phyloP scores from a whole-genome alignment of 1,140 invertebrate genomes.

The Penaeus japonicus region DNA sequence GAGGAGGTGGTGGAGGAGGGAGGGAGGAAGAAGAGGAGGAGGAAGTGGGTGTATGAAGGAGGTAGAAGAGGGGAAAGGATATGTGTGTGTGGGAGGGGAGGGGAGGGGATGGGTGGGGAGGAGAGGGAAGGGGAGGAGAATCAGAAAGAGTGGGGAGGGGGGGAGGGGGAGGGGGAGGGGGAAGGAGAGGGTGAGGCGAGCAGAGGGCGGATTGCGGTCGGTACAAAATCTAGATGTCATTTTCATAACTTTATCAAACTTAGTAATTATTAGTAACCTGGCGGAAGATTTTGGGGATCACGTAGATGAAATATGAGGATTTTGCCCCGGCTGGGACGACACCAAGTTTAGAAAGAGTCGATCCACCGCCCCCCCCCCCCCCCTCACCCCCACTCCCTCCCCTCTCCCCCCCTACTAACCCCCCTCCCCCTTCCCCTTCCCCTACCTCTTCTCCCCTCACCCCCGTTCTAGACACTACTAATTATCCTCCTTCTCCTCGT shows the following conservation, averaged over 20 bases:
- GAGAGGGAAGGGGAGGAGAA: neutral
- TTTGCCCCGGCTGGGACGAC: neutral
- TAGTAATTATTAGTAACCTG: conserved; percentile 54
- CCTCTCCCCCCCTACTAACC: neutral
- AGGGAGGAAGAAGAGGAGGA: neutral
- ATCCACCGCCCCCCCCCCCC: neutral
- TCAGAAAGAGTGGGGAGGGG: neutral
- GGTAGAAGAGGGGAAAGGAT: neutral
- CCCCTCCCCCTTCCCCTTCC: neutral
- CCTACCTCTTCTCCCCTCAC: neutral
- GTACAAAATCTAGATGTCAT: conserved; percentile 48
- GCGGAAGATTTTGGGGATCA: conserved; percentile 37
- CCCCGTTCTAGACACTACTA: neutral
- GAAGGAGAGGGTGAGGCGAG: neutral
- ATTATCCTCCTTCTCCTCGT: neutral
- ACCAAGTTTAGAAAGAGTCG: conserved; percentile 25
- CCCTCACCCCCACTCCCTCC: neutral
- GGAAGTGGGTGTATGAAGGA: neutral
- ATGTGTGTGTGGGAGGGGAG: neutral
- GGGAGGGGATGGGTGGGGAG: neutral
- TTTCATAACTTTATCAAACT: conserved; percentile 52
- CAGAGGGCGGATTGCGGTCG: conserved; percentile 12
- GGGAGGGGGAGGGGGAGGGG: neutral
- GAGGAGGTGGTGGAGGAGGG: neutral
- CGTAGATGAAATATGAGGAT: conserved; percentile 50